These are phyloP conservation scores for Tetramorium alpestre DNA, from an alignment of 1,140 invertebrate species.

Conservation along the genomic window DNA sequence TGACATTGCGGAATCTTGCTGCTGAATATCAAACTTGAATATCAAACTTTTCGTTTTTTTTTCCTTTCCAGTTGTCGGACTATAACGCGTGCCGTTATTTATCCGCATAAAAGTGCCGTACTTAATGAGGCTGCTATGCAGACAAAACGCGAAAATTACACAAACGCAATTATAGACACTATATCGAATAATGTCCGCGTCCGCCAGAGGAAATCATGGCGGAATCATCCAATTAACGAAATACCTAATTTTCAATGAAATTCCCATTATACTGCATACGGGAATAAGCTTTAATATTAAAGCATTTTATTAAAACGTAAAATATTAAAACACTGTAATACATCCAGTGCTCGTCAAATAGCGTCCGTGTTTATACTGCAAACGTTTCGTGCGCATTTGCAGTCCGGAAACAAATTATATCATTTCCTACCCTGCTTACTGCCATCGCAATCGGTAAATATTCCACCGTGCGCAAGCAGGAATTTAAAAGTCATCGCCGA, in stretches of 20 bases:
- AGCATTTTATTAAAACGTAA: constrained; percentile 65
- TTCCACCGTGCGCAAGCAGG: constrained; percentile 3
- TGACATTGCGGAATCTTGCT: neutral
- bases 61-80: neutral
- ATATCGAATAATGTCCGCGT: constrained; percentile 59
- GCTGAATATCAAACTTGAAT: neutral
- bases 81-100: constrained; percentile 17
- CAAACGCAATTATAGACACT: constrained; percentile 56
- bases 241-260: constrained; percentile 65
- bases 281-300: constrained; percentile 60
- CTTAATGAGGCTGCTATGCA: constrained; percentile 42
- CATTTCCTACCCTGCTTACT: constrained; percentile 50
- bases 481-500: constrained; percentile 41
- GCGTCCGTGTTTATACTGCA: constrained; percentile 58
- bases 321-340: constrained; percentile 65
- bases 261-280: constrained; percentile 55
- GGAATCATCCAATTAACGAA: constrained; percentile 61
- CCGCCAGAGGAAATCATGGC: constrained; percentile 51
- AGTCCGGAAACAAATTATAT: constrained; percentile 57
- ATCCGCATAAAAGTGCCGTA: constrained; percentile 39
- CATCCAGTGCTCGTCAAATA: constrained; percentile 61
- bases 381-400: constrained; percentile 59
- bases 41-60: neutral
- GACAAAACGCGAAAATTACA: constrained; percentile 55
- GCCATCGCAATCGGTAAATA: constrained; percentile 51